Evolutionary conservation across 2,113 vertebrate species (phyloP).

Genomic region (Mustelus asterias): DNA sequence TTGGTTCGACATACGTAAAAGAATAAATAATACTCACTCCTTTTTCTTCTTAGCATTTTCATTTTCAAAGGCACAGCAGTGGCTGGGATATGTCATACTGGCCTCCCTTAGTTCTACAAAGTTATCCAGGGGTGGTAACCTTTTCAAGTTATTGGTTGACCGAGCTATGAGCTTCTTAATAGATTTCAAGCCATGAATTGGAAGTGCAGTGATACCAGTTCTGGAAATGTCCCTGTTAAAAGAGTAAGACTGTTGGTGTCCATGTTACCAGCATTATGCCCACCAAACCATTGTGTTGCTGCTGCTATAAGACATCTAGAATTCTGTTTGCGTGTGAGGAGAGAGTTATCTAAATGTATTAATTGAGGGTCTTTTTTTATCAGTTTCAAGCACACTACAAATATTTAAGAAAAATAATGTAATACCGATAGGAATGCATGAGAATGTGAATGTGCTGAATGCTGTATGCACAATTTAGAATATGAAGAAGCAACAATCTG

Average conservation of each 20-base stretch:
- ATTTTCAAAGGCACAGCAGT: conserved; percentile 84
- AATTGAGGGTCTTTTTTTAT: not conserved
- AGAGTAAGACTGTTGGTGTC: conserved; percentile 41
- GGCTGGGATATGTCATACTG: conserved; percentile 85
- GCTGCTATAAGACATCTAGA: not conserved
- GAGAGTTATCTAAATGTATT: not conserved
- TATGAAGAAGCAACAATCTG: not conserved
- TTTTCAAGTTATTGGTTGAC: conserved; percentile 70
- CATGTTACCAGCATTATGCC: not conserved
- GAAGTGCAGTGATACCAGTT: conserved; percentile 74
- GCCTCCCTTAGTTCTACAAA: conserved; percentile 70
- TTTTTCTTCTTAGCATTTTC: conserved; percentile 53
- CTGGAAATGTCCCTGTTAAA: conserved; percentile 80
- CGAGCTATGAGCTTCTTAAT: conserved; percentile 72
- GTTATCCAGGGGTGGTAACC: conserved; percentile 70
- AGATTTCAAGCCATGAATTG: conserved; percentile 66
- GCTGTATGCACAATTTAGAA: not conserved
- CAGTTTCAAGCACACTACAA: not conserved
- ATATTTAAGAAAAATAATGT: not conserved
- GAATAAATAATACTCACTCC: conserved; percentile 54
- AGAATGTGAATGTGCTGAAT: not conserved
- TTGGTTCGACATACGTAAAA: not conserved
- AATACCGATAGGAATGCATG: not conserved
- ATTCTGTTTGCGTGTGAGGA: not conserved
- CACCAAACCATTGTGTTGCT: not conserved